phyloP scores from a whole-genome alignment of 2,113 vertebrate species.

The Calyptomena viridis region DNA sequence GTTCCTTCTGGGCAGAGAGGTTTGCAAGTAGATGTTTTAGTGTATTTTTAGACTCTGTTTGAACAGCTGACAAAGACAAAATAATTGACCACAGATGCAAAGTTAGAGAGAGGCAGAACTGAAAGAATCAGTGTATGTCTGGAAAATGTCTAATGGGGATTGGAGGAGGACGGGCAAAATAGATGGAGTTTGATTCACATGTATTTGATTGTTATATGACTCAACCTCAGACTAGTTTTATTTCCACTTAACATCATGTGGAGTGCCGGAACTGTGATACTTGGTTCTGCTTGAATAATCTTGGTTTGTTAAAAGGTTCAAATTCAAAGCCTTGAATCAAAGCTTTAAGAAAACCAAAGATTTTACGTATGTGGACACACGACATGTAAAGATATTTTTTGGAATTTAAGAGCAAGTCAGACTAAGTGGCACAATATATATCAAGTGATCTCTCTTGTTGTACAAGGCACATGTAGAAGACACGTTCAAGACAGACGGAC shows the following conservation, averaged over 20 bases:
- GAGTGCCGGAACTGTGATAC: neutral
- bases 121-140: slow-evolving; percentile 1
- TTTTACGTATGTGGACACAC: neutral
- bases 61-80: slow-evolving; percentile 64
- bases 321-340: neutral
- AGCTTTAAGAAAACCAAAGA: neutral
- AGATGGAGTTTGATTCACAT: slow-evolving; percentile 25
- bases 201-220: neutral
- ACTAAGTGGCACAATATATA: neutral
- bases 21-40: slow-evolving; percentile 20
- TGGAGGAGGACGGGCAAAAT: slow-evolving; percentile 7
- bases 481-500: neutral
- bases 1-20: slow-evolving; percentile 21
- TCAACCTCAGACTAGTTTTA: neutral
- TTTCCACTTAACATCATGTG: slow-evolving; percentile 2
- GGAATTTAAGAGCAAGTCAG: neutral
- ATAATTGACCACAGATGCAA: slow-evolving; percentile 52
- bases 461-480: neutral
- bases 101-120: slow-evolving; percentile 20
- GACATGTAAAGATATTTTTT: neutral
- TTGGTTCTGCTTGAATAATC: neutral
- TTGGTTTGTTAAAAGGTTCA: neutral
- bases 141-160: slow-evolving; percentile 17
- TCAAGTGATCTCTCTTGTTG: neutral
- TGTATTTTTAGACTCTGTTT: slow-evolving; percentile 57